These are phyloP conservation scores for Ctenopoma multispine DNA, from an alignment of 2,797 vertebrate species.

Conservation along the genomic window DNA sequence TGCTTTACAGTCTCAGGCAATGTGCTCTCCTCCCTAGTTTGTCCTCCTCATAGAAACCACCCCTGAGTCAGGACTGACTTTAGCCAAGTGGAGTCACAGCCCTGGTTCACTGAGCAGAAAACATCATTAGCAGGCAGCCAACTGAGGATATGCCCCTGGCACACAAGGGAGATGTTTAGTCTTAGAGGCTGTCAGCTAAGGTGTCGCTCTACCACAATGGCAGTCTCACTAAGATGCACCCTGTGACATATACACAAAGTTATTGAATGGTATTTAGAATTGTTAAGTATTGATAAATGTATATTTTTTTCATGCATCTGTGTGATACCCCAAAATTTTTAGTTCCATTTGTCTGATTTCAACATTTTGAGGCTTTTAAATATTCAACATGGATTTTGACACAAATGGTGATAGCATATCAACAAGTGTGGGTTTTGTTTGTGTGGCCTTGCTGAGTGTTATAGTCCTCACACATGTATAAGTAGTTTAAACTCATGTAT, in stretches of 20 bases:
- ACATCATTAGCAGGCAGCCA: conserved; percentile 48
- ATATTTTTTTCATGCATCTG: background rate
- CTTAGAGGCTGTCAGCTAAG: conserved; percentile 25
- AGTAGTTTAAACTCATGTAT: background rate
- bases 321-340: background rate
- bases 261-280: background rate
- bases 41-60: conserved; percentile 9
- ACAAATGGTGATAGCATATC: background rate
- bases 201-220: background rate
- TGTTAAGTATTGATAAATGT: background rate
- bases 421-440: background rate
- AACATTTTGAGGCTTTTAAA: background rate
- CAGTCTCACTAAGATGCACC: conserved; percentile 5
- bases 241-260: conserved; percentile 5
- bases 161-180: conserved; percentile 55
- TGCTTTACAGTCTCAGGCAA: background rate
- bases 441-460: background rate
- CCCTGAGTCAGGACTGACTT: conserved; percentile 24
- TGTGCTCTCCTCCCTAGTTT: background rate
- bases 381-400: background rate
- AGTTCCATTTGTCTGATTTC: background rate
- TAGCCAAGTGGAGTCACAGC: conserved; percentile 37
- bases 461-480: background rate
- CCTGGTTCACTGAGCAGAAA: conserved; percentile 55
- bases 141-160: conserved; percentile 51